Percentiles rank a stretch among this genome's conserved stretches.
These are phyloP conservation scores for Gibbula magus DNA, from an alignment of 2,888 invertebrate genomes.

Conservation along the genomic window DNA sequence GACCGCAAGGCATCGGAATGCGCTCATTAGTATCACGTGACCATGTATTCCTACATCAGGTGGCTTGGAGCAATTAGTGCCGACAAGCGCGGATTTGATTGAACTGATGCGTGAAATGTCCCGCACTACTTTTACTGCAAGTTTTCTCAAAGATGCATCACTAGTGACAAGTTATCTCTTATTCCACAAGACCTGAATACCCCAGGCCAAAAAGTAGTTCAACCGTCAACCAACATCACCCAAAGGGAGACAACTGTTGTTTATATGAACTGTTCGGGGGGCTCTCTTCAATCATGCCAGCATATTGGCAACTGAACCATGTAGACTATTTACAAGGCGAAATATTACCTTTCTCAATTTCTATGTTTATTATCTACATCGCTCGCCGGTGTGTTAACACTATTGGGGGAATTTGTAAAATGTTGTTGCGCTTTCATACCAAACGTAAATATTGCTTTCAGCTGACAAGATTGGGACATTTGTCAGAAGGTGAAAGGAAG, in stretches of 20 bases:
- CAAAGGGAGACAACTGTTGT: neutral
- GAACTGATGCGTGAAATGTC: constrained; percentile 5
- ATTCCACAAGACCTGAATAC: neutral
- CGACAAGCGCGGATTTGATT: constrained; percentile 19
- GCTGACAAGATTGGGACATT: neutral
- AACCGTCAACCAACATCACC: neutral
- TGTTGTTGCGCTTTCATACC: constrained; percentile 11
- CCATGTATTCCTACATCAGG: constrained; percentile 18
- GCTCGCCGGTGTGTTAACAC: constrained; percentile 18
- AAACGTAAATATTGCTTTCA: neutral
- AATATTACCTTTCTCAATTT: constrained; percentile 24
- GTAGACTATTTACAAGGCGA: constrained; percentile 11
- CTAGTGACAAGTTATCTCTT: constrained; percentile 18
- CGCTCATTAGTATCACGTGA: constrained; percentile 22
- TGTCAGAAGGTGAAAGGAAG: neutral
- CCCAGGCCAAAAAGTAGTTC: neutral
- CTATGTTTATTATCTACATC: constrained; percentile 19
- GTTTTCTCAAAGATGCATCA: constrained; percentile 21
- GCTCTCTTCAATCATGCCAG: neutral
- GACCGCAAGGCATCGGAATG: neutral
- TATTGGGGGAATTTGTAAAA: constrained; percentile 14
- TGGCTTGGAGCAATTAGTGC: constrained; percentile 12
- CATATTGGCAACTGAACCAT: neutral
- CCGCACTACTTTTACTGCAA: constrained; percentile 9
- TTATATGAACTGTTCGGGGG: neutral